A percentile compares a stretch with the other conserved stretches of the same genome.
Conservation (phyloP, 2,888 invertebrate species). For the Uropetala carovei region DNA sequence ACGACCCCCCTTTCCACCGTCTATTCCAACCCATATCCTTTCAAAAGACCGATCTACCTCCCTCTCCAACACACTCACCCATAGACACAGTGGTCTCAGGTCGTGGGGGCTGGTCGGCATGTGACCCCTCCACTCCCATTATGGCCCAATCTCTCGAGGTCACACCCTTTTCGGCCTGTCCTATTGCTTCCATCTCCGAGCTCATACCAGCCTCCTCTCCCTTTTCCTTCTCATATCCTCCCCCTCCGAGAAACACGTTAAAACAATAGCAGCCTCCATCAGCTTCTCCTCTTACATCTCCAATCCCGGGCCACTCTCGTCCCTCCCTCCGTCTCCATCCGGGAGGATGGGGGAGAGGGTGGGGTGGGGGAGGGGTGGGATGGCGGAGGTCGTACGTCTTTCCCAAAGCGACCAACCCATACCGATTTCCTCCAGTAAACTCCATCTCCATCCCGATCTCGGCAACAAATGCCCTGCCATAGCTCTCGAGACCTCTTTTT, state of each 20-base stretch:
- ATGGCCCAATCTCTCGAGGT: background rate
- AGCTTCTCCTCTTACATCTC: background rate
- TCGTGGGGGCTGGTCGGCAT: background rate
- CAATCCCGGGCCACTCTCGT: background rate
- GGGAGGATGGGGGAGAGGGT: too few species aligned
- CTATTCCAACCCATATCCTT: background rate
- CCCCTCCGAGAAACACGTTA: background rate
- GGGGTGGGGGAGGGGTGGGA: too few species aligned
- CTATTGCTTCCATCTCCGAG: background rate
- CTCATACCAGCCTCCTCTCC: background rate
- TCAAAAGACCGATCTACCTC: background rate
- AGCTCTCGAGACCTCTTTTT: too few species aligned
- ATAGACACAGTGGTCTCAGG: too few species aligned
- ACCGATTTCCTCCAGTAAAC: too few species aligned
- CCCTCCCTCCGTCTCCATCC: background rate
- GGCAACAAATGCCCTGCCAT: too few species aligned
- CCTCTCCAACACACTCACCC: background rate
- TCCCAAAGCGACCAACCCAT: too few species aligned
- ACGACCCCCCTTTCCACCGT: background rate
- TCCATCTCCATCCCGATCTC: too few species aligned
- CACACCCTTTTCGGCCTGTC: background rate
- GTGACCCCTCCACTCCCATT: constrained; percentile 6
- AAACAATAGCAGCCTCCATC: background rate
- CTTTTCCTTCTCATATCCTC: background rate
- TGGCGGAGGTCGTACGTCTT: too few species aligned